A percentile compares a stretch with the other conserved stretches of the same genome.
These are phyloP conservation scores for Pachypeltis micranthus DNA, from an alignment of 1,140 invertebrate genomes.

Conservation along the genomic window DNA sequence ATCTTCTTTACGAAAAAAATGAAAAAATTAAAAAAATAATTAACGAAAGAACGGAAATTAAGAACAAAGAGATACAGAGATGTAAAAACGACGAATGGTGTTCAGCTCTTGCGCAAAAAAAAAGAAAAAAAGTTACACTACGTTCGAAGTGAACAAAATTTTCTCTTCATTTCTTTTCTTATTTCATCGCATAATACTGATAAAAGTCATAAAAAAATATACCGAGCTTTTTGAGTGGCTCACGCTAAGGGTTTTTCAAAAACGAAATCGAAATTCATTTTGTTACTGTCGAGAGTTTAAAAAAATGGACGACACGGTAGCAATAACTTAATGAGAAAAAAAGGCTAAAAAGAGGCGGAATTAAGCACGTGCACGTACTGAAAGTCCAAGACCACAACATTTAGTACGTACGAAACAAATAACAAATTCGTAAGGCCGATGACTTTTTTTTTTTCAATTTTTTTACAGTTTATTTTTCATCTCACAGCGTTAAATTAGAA, in stretches of 20 bases:
- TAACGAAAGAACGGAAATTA: too few relatives aligned
- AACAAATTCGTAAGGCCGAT: conserved; percentile 20
- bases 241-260: conserved; percentile 6
- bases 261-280: background rate
- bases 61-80: background rate
- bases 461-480: conserved; percentile 2
- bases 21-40: conserved; percentile 11
- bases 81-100: conserved; percentile 18
- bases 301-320: conserved; percentile 19
- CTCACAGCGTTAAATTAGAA: too few relatives aligned
- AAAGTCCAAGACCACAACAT: background rate
- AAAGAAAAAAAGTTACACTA: conserved; percentile 4
- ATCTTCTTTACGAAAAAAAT: conserved; percentile 6
- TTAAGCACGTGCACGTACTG: background rate
- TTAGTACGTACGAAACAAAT: conserved; percentile 6
- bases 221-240: conserved; percentile 11
- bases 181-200: conserved; percentile 19
- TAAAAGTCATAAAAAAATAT: conserved; percentile 20
- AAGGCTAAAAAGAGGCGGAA: background rate
- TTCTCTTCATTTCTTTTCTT: conserved; percentile 9
- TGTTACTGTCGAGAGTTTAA: conserved; percentile 10
- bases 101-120: conserved; percentile 19
- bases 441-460: conserved; percentile 11
- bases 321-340: conserved; percentile 8
- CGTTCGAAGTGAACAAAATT: conserved; percentile 11